Percentiles rank a stretch among this genome's conserved stretches.
Conservation (phyloP, 2,888 invertebrate genomes). For the Andrena dorsata region DNA sequence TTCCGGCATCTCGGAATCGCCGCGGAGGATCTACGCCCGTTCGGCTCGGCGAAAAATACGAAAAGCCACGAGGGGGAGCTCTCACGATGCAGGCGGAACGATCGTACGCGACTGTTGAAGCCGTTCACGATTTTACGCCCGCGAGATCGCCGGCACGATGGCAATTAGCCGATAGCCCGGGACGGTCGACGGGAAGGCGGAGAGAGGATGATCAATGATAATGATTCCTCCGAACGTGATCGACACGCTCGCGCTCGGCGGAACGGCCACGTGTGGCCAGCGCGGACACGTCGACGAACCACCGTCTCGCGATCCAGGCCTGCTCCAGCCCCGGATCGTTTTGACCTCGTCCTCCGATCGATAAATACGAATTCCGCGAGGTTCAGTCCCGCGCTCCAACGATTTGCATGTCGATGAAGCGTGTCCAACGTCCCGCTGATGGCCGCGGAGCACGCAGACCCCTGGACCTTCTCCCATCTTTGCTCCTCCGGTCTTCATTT, state of each 20-base stretch:
- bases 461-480: too few relatives aligned
- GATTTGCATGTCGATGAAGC: conserved; percentile 76
- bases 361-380: conserved; percentile 67
- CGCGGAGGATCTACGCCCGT: not conserved
- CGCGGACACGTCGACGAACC: conserved; percentile 47
- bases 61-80: conserved; percentile 15
- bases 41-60: conserved; percentile 2
- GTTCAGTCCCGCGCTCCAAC: conserved; percentile 51
- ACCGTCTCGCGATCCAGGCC: conserved; percentile 13
- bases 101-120: conserved; percentile 43
- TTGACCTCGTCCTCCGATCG: conserved; percentile 64
- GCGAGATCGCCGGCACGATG: conserved; percentile 68
- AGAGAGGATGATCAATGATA: conserved; percentile 81
- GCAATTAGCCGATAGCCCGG: conserved; percentile 75
- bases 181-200: conserved; percentile 62
- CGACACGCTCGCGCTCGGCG: conserved; percentile 79
- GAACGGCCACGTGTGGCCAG: conserved; percentile 73
- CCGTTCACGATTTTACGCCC: conserved; percentile 65
- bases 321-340: conserved; percentile 28
- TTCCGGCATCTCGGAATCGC: conserved; percentile 24
- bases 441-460: conserved; percentile 19
- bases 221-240: conserved; percentile 81
- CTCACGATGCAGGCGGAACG: conserved; percentile 46
- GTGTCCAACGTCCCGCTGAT: conserved; percentile 38
- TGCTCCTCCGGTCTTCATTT: too few relatives aligned